Percentiles rank a stretch among this genome's conserved stretches.
Conservation (phyloP, 2,113 vertebrate genomes). For the Grallaria varia region DNA sequence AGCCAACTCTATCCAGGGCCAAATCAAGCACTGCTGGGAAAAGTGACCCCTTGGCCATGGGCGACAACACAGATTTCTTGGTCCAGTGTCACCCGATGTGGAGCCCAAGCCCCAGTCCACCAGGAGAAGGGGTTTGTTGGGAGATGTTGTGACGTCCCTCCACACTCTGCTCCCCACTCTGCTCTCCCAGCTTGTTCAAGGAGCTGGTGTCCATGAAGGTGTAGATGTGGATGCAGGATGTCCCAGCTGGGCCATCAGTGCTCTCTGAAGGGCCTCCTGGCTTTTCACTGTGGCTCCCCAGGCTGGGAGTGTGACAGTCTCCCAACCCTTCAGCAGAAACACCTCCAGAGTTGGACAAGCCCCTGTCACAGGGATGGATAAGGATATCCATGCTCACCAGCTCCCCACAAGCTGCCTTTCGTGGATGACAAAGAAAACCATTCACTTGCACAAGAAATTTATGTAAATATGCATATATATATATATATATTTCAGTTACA, state of each 20-base stretch:
- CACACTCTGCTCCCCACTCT: neutral
- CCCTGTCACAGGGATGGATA: neutral
- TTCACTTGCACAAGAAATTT: neutral
- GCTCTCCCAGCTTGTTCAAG: neutral
- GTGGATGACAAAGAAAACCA: neutral
- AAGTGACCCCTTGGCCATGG: neutral
- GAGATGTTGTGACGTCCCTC: neutral
- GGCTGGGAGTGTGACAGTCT: neutral
- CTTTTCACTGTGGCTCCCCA: neutral
- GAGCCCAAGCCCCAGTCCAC: neutral
- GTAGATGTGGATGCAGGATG: neutral
- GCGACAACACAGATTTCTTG: neutral
- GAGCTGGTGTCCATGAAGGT: neutral
- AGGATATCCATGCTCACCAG: neutral
- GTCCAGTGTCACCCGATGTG: neutral
- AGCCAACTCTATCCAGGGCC: neutral
- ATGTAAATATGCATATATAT: neutral
- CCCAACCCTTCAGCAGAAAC: neutral
- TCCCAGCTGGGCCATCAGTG: neutral
- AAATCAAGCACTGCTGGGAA: fast-evolving
- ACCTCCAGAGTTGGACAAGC: neutral
- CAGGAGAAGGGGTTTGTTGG: neutral
- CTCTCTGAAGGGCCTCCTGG: neutral
- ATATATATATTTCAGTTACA: neutral
- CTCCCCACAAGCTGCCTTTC: neutral